Percentiles rank a stretch among this genome's conserved stretches.
These are phyloP conservation scores for Lathamus discolor DNA, from an alignment of 2,113 vertebrate genomes.

Conservation along the genomic window DNA sequence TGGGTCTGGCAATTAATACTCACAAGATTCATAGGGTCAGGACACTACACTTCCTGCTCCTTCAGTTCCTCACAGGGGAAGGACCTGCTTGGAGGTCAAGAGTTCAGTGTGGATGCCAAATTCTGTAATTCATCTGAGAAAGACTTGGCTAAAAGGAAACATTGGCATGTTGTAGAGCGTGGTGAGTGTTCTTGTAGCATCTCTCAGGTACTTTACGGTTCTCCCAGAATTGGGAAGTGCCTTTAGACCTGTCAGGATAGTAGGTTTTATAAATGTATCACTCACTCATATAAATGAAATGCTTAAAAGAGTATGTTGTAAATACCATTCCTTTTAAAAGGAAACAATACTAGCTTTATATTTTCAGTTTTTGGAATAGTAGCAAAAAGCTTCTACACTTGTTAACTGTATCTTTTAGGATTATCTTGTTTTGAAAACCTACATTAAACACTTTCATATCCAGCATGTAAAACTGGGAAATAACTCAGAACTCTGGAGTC, in stretches of 20 bases:
- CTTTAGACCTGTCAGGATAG: neutral
- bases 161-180: neutral
- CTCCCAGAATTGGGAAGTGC: neutral
- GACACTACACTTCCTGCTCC: neutral
- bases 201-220: neutral
- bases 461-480: conserved; percentile 53
- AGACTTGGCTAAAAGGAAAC: neutral
- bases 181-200: neutral
- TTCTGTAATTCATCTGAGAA: conserved; percentile 4
- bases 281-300: neutral
- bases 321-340: conserved; percentile 24
- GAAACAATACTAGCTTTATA: conserved; percentile 1
- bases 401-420: conserved; percentile 21
- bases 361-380: conserved; percentile 40
- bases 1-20: neutral
- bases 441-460: conserved; percentile 51
- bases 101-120: neutral
- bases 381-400: neutral
- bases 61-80: neutral
- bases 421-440: conserved; percentile 62
- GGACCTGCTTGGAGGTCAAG: neutral
- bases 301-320: neutral
- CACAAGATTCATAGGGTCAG: neutral
- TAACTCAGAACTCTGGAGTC: conserved; percentile 27
- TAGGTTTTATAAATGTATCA: neutral